Evolutionary conservation across 2,888 invertebrate genomes (phyloP).

Genomic region (Periphyllus acericola): DNA sequence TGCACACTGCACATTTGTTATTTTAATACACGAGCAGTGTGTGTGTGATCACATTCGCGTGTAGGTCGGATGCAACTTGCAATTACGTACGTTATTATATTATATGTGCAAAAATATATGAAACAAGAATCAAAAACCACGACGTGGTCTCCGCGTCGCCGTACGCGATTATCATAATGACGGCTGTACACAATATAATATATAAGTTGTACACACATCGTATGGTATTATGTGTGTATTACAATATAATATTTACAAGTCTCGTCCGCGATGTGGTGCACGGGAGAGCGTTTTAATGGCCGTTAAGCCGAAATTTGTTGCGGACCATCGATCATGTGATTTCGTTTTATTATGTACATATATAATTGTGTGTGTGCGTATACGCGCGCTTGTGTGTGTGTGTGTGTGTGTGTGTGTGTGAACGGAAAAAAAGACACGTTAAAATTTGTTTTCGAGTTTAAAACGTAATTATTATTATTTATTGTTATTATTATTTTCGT

Average conservation of each 20-base stretch:
- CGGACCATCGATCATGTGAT: conserved; percentile 30
- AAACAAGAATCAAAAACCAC: neutral
- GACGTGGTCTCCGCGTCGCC: neutral
- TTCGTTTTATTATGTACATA: neutral
- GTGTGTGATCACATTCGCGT: too few relatives aligned
- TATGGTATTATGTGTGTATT: too few relatives aligned
- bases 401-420: neutral
- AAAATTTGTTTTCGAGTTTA: conserved; percentile 31
- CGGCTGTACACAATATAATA: neutral
- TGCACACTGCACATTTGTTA: neutral
- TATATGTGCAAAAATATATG: neutral
- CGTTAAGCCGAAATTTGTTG: conserved; percentile 13
- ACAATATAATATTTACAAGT: too few relatives aligned
- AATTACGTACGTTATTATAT: neutral
- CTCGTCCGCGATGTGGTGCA: neutral
- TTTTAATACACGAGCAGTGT: neutral
- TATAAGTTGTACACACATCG: too few relatives aligned
- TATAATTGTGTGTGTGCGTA: neutral
- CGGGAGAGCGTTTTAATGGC: neutral
- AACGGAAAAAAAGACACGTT: neutral
- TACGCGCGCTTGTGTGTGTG: too few relatives aligned
- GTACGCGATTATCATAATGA: neutral
- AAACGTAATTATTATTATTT: conserved; percentile 47
- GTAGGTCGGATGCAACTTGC: neutral
- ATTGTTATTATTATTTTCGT: conserved; percentile 36